phyloP scores from a whole-genome alignment of 2,797 vertebrate species.

The Syncerus caffer region DNA sequence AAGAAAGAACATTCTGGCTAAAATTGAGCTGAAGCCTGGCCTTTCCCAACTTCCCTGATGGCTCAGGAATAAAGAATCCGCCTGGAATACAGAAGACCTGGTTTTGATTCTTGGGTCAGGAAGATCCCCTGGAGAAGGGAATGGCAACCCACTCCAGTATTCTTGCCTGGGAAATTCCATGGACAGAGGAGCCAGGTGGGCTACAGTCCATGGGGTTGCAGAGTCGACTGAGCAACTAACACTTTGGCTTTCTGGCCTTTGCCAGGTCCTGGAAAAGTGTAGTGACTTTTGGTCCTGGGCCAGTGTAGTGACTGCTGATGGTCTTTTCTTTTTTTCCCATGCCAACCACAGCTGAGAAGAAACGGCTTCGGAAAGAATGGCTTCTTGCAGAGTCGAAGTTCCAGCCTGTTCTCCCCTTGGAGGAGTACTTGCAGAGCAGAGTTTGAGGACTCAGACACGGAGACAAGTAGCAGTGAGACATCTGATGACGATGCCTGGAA shows the following conservation, averaged over 20 bases:
- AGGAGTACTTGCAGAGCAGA: constrained; percentile 93
- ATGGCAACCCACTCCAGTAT: background rate
- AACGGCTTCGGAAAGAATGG: constrained; percentile 95
- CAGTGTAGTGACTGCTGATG: background rate
- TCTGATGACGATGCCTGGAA: constrained; percentile 93
- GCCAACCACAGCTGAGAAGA: constrained; percentile 90
- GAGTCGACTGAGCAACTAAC: background rate
- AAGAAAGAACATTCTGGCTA: background rate
- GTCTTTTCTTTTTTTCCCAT: constrained; percentile 24
- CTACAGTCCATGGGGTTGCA: background rate
- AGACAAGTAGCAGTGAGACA: constrained; percentile 98
- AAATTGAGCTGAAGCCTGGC: background rate
- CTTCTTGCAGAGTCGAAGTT: constrained; percentile 90
- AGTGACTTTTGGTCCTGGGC: no score
- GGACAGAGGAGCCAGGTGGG: background rate
- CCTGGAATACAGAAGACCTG: background rate
- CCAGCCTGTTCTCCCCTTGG: constrained; percentile 95
- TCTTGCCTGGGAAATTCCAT: background rate
- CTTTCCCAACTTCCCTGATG: background rate
- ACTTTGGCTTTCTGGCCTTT: background rate
- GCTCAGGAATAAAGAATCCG: background rate
- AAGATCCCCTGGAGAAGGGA: background rate
- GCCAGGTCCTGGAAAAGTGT: background rate
- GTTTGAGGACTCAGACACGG: constrained; percentile 94
- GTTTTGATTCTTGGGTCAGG: background rate